Evolutionary conservation across 2,888 invertebrate genomes (phyloP).

Genomic region (Agelastica alni): DNA sequence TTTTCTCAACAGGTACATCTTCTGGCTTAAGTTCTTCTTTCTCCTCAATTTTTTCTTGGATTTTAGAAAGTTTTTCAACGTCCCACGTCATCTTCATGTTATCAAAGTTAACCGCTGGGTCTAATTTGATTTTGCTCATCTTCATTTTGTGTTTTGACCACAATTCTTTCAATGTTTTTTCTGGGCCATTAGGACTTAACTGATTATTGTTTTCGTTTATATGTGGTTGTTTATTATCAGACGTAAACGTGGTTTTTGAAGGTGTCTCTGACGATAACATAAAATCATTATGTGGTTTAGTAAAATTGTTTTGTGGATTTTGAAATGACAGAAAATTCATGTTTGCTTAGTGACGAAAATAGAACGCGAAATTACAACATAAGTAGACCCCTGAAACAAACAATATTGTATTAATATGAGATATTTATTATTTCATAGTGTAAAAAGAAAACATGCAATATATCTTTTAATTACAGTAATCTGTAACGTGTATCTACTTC

Average conservation of each 20-base stretch:
- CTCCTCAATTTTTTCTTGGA: constrained; percentile 18
- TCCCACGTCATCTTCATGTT: constrained; percentile 42
- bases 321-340: constrained; percentile 38
- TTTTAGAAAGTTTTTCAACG: constrained; percentile 27
- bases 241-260: constrained; percentile 28
- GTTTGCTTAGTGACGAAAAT: constrained; percentile 12
- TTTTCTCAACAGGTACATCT: constrained; percentile 16
- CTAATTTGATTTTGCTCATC: constrained; percentile 39
- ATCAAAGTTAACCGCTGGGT: constrained; percentile 32
- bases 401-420: no score
- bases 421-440: no score
- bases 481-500: no score
- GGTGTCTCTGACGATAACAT: constrained; percentile 33
- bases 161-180: constrained; percentile 47
- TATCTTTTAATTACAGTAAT: no score
- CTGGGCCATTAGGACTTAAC: constrained; percentile 39
- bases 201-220: constrained; percentile 36
- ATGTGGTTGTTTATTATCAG: constrained; percentile 29
- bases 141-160: constrained; percentile 52
- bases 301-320: constrained; percentile 42
- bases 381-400: constrained; percentile 31
- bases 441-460: no score
- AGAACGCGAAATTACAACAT: constrained; percentile 20
- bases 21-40: constrained; percentile 19
- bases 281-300: constrained; percentile 39